Evolutionary conservation across 2,113 vertebrate genomes (phyloP).

Genomic region (Martes martes): DNA sequence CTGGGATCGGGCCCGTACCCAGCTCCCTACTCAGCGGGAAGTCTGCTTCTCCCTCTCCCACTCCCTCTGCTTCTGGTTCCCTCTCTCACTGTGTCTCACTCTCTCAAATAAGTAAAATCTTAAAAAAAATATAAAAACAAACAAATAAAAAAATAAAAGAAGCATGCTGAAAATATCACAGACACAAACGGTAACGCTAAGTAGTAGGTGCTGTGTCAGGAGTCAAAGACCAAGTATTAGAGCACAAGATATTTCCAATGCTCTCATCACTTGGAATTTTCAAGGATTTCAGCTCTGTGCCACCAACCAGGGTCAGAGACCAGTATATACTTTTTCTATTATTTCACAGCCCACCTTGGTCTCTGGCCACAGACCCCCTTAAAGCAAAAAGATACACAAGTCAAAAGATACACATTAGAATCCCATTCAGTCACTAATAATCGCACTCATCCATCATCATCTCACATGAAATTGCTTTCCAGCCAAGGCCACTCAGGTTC

Average conservation of each 20-base stretch:
- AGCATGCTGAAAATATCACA: background rate
- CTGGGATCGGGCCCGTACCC: no score
- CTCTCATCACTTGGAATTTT: background rate
- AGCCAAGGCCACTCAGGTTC: background rate
- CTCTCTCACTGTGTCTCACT: no score
- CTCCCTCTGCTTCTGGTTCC: no score
- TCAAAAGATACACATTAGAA: background rate
- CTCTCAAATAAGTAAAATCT: no score
- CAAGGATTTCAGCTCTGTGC: background rate
- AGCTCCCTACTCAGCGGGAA: no score
- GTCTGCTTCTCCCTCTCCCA: no score
- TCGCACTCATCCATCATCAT: background rate
- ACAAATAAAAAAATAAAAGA: background rate
- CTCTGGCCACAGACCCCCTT: background rate
- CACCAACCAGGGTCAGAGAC: background rate
- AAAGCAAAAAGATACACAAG: background rate
- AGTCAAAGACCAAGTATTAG: background rate
- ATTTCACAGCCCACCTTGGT: background rate
- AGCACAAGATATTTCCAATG: background rate
- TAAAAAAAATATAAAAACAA: no score
- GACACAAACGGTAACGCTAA: background rate
- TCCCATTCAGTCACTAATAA: background rate
- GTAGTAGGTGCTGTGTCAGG: background rate
- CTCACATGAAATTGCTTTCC: background rate
- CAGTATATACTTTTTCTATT: background rate